Percentiles rank a stretch among this genome's conserved stretches.
These are phyloP conservation scores for Peribatodes rhomboidaria DNA, from an alignment of 2,888 invertebrate species.

Conservation along the genomic window DNA sequence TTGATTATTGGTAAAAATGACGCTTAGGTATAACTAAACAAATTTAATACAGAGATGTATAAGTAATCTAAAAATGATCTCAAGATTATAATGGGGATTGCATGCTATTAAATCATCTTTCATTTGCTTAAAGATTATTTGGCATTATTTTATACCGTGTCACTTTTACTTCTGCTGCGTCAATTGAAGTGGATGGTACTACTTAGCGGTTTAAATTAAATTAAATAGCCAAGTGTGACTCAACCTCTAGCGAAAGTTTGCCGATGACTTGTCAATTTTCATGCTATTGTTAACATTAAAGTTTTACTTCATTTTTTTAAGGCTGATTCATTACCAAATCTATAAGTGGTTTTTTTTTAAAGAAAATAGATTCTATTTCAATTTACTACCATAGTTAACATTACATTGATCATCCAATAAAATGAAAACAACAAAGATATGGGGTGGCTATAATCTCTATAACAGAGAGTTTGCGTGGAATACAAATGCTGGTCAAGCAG, in stretches of 20 bases:
- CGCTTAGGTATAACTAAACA: no score
- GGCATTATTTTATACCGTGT: background rate
- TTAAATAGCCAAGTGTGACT: slow-evolving; percentile 23
- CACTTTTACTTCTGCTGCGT: slow-evolving; percentile 10
- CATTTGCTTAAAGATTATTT: background rate
- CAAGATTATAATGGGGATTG: background rate
- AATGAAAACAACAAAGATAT: no score
- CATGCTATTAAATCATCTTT: background rate
- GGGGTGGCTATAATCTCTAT: no score
- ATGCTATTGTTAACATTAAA: slow-evolving; percentile 25
- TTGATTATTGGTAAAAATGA: no score
- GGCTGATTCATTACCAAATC: slow-evolving; percentile 20
- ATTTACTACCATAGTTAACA: no score
- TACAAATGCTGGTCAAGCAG: no score
- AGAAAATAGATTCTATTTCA: background rate
- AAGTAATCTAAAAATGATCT: no score
- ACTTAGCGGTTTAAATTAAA: slow-evolving; percentile 22
- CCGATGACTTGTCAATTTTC: slow-evolving; percentile 28
- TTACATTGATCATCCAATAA: no score
- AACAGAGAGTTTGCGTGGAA: no score
- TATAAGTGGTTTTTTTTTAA: slow-evolving; percentile 11
- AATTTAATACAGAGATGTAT: no score
- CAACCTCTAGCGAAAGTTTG: slow-evolving; percentile 34
- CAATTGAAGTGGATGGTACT: slow-evolving; percentile 7
- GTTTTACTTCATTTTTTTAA: background rate